Evolutionary conservation across 2,113 vertebrate genomes (phyloP).

Genomic region (Phalacrocorax carbo): DNA sequence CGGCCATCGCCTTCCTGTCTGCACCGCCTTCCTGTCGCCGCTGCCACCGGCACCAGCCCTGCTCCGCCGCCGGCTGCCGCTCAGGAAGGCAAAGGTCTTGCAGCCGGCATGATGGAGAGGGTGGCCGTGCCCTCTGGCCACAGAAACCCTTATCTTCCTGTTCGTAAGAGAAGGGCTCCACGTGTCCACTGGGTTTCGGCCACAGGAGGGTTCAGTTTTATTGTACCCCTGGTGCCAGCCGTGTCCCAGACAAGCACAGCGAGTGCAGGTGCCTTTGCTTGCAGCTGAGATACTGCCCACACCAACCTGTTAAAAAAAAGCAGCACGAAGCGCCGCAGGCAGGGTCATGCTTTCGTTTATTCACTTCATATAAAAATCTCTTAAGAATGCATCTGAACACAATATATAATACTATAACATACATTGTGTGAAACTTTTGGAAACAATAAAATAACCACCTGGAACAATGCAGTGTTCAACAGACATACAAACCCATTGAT

Average conservation of each 20-base stretch:
- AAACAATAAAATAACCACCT: conserved; percentile 86
- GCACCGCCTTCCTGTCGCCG: conserved; percentile 48
- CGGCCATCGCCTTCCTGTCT: conserved; percentile 32
- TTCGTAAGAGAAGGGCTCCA: fast-evolving
- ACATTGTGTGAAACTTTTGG: conserved; percentile 93
- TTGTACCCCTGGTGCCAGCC: neutral
- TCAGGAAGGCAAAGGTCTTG: neutral
- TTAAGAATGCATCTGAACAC: conserved; percentile 94
- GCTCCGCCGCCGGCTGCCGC: neutral
- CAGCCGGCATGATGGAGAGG: fast-evolving
- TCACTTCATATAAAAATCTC: conserved; percentile 99
- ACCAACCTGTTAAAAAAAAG: neutral
- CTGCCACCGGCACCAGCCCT: neutral
- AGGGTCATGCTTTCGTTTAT: conserved; percentile 97
- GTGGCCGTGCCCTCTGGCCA: neutral
- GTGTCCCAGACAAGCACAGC: neutral
- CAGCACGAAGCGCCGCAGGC: neutral
- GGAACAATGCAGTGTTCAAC: conserved; percentile 87
- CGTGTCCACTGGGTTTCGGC: fast-evolving
- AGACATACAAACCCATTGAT: conserved; percentile 85
- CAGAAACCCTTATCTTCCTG: neutral
- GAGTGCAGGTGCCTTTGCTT: neutral
- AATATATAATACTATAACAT: conserved; percentile 98
- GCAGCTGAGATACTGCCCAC: fast-evolving
- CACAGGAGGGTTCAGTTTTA: neutral